These are phyloP conservation scores for Phenganax subtilis DNA, from an alignment of 92 coral and sea anemone genomes.

Conservation along the genomic window DNA sequence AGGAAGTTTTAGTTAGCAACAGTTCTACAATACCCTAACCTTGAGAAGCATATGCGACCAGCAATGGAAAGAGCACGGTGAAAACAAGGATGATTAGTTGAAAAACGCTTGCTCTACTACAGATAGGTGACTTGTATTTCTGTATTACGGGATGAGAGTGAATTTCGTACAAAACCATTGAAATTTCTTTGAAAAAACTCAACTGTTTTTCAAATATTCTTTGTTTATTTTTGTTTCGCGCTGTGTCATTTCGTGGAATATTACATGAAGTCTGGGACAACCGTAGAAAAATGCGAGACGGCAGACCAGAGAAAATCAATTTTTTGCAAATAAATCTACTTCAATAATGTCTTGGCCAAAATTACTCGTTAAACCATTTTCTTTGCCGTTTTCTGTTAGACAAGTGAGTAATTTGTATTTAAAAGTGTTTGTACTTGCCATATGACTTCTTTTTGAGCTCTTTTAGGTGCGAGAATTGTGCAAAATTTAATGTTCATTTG, in stretches of 20 bases:
- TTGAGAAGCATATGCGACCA: conserved; percentile 84
- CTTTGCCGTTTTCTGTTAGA: not conserved
- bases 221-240: conserved; percentile 35
- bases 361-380: conserved; percentile 25
- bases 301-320: not conserved
- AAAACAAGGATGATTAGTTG: conserved; percentile 80
- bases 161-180: conserved; percentile 98
- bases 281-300: conserved; percentile 20
- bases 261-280: not conserved
- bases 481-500: not conserved
- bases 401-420: conserved; percentile 12
- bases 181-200: conserved; percentile 25
- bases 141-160: conserved; percentile 84
- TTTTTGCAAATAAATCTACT: not conserved
- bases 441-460: not conserved
- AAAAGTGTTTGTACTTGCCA: not conserved
- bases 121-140: conserved; percentile 83
- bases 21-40: conserved; percentile 46
- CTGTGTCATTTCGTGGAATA: conserved; percentile 1
- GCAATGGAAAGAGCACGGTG: conserved; percentile 81
- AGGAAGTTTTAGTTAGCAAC: not conserved
- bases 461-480: not conserved
- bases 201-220: not conserved
- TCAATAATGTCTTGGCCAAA: conserved; percentile 25
- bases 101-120: conserved; percentile 87